These are phyloP conservation scores for Cydia splendana DNA, from an alignment of 1,140 invertebrate species.

Conservation along the genomic window DNA sequence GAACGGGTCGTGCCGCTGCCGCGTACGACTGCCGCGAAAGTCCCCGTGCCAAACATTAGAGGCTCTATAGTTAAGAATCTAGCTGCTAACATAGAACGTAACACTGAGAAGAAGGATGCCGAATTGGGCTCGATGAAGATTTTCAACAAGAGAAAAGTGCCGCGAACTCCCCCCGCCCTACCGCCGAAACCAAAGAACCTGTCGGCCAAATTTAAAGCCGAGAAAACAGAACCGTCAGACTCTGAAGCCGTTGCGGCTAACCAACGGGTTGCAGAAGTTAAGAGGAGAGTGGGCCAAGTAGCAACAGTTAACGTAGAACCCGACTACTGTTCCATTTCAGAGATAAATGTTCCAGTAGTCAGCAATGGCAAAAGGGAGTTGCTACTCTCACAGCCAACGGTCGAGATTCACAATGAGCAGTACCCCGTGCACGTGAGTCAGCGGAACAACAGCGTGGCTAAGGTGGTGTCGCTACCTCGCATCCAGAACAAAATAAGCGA, in stretches of 20 bases:
- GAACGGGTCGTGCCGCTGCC: conserved; percentile 67
- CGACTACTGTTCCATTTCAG: conserved; percentile 84
- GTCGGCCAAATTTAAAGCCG: conserved; percentile 81
- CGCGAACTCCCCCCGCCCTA: conserved; percentile 84
- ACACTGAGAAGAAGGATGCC: conserved; percentile 67
- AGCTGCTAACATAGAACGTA: conserved; percentile 82
- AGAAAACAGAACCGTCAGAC: conserved; percentile 78
- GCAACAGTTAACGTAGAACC: conserved; percentile 79
- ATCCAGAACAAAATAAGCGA: conserved; percentile 79
- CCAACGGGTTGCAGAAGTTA: conserved; percentile 82
- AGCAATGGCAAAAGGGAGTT: conserved; percentile 77
- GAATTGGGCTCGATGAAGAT: conserved; percentile 70
- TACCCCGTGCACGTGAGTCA: conserved; percentile 67
- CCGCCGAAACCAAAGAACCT: conserved; percentile 86
- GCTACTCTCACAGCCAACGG: conserved; percentile 76
- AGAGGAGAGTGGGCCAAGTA: conserved; percentile 76
- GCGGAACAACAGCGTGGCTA: conserved; percentile 71
- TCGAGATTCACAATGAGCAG: conserved; percentile 78
- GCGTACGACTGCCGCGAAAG: conserved; percentile 53
- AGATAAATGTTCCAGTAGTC: conserved; percentile 83
- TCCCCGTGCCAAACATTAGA: conserved; percentile 66
- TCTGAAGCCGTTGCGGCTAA: conserved; percentile 83
- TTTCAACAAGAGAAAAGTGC: conserved; percentile 80
- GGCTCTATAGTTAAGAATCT: conserved; percentile 79
- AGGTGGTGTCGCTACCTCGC: conserved; percentile 72